A percentile compares a stretch with the other conserved stretches of the same genome.
Evolutionary conservation across 2,888 invertebrate genomes (phyloP).

Genomic region (Drosophila anomalipes): DNA sequence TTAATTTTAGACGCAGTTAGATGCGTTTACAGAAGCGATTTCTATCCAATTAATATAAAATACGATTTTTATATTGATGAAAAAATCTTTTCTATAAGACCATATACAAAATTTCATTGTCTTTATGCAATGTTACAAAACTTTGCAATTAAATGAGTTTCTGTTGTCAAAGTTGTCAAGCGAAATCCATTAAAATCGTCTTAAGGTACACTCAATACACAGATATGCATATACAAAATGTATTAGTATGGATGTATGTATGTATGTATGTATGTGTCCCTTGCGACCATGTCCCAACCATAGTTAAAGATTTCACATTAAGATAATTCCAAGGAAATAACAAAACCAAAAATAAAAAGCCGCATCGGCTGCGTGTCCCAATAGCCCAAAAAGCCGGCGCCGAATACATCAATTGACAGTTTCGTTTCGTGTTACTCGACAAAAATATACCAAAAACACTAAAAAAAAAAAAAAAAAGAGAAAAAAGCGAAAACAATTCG

Average conservation of each 20-base stretch:
- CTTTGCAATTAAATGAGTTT: conserved; percentile 75
- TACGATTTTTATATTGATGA: neutral
- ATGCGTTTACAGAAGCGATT: neutral
- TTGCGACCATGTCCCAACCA: conserved; percentile 76
- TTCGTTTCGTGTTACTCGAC: conserved; percentile 71
- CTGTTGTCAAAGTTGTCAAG: conserved; percentile 63
- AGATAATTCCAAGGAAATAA: conserved; percentile 78
- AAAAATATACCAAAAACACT: conserved; percentile 29
- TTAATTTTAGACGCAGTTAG: neutral
- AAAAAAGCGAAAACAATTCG: conserved; percentile 12
- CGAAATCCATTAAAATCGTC: conserved; percentile 76
- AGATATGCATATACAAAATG: conserved; percentile 4
- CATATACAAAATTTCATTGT: conserved; percentile 23
- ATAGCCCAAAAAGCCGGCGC: conserved; percentile 50
- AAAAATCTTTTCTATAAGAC: conserved; percentile 15
- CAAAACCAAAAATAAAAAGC: conserved; percentile 50
- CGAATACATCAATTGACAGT: conserved; percentile 77
- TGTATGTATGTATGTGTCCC: conserved; percentile 58
- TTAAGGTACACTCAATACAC: conserved; percentile 48
- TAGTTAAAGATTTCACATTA: conserved; percentile 79
- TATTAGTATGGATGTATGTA: conserved; percentile 33
- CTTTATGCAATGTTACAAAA: conserved; percentile 62
- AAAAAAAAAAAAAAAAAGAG: conserved; percentile 1
- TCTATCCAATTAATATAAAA: conserved; percentile 7
- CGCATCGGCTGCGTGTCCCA: conserved; percentile 48